Conservation (phyloP, 2,797 vertebrate species). For the Coregonus sp. region DNA sequence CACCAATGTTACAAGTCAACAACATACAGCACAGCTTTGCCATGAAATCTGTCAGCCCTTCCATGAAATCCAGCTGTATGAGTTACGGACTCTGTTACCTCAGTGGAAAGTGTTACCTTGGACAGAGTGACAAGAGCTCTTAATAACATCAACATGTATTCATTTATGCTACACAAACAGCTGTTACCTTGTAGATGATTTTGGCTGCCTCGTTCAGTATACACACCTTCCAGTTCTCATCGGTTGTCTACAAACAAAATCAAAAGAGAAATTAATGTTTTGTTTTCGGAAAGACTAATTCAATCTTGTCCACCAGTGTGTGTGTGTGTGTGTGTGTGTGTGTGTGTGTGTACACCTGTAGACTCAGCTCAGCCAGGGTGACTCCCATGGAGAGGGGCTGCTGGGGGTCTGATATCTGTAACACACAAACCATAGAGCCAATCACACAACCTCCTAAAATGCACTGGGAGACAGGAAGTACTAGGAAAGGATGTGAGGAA, state of each 20-base stretch:
- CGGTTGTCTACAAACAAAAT: conserved; percentile 81
- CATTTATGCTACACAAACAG: neutral
- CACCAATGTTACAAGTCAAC: neutral
- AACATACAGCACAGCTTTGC: neutral
- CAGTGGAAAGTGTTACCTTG: no score
- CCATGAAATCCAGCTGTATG: no score
- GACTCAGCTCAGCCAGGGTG: conserved; percentile 89
- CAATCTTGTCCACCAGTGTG: neutral
- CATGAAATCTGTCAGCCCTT: no score
- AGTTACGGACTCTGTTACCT: no score
- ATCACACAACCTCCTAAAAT: conserved; percentile 2
- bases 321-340: conserved; percentile 5
- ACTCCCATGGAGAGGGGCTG: conserved; percentile 87
- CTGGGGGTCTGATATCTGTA: conserved; percentile 85
- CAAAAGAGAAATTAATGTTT: neutral
- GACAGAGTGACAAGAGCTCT: no score
- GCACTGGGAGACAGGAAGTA: neutral
- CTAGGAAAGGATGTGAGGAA: neutral
- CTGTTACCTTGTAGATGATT: conserved; percentile 92
- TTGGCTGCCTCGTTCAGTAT: conserved; percentile 92
- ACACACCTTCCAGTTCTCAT: conserved; percentile 89
- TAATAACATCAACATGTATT: no score
- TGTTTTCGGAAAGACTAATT: neutral
- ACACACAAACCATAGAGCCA: conserved; percentile 34
- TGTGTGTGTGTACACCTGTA: conserved; percentile 78